Base-by-base conservation (phyloP, 2,113 vertebrate genomes). In the Mirounga angustirostris region DNA sequence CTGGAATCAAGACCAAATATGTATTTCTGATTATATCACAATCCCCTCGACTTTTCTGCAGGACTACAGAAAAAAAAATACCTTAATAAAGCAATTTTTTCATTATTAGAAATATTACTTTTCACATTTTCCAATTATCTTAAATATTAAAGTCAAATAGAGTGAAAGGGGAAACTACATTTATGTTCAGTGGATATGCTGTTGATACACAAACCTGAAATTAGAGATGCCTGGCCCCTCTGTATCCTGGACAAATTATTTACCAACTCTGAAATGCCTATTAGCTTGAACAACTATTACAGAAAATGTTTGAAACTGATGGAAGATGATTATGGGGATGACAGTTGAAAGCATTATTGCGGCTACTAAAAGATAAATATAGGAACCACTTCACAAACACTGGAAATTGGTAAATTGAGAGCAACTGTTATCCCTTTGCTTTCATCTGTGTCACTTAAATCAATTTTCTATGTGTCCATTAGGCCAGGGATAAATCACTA, bases 281-380 rank as follows among this genome's bases (percentile, higher is more conserved):
- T 65, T 94, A 67, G 86, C 58, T 88, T 88, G 91, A 74, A 93
- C 4, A 69, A 65, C 58, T 73, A 40, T 81, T 81, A 81, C 40
- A 80, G 90, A 94, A 97, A 94, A 79, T 94, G 90, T 79, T 90
- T 91, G 26, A 88, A 93, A 79, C 22, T 46, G 93, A 79, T 74
- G 40, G 58, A 85, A 94, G 65, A 91, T 58, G 59, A 86, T 91
- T 82, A 65, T 26, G 24, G n/a, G 59, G 22, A 61, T 69, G 33
- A 22, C 36, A 58, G 3, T 18, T 63, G 33, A 97, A 97, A 92
- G 81, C 30, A 52, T 82, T 58, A 94, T 52, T 71, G 59, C 67
- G 83, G n/a, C 19, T 50, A 56, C 40, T 91, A 82, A 92, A 85
- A 88, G 36, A 87, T 50, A 93, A 96, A 89, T 56, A 52, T 4